Evolutionary conservation across 1,140 invertebrate species (phyloP).

Genomic region (Leguminivora glycinivorella): DNA sequence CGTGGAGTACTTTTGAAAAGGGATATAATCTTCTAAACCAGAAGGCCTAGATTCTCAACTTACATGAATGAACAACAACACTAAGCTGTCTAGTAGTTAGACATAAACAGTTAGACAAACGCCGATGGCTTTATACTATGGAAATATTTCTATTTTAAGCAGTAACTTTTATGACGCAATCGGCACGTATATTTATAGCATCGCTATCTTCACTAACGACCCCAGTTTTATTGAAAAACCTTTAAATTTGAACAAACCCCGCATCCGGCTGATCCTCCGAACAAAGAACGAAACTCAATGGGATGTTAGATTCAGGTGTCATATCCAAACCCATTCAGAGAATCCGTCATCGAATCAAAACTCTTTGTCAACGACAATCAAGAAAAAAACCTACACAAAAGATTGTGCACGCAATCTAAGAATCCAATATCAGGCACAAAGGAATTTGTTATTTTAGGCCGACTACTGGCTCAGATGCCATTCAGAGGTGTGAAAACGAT

Average conservation of each 20-base stretch:
- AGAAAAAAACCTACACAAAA: slow-evolving; percentile 60
- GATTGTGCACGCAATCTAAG: slow-evolving; percentile 61
- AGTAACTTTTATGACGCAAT: not conserved
- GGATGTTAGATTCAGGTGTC: slow-evolving; percentile 68
- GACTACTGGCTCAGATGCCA: slow-evolving; percentile 49
- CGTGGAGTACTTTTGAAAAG: too few species aligned
- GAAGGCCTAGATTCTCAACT: too few species aligned
- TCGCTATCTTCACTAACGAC: not conserved
- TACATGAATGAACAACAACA: too few species aligned
- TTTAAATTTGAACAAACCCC: slow-evolving; percentile 25
- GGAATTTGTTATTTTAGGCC: slow-evolving; percentile 67
- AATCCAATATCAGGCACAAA: slow-evolving; percentile 66
- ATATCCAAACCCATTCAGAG: slow-evolving; percentile 61
- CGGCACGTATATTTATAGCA: not conserved
- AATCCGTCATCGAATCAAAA: slow-evolving; percentile 70
- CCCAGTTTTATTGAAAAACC: slow-evolving; percentile 23
- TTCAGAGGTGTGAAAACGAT: slow-evolving; percentile 40
- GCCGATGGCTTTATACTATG: not conserved
- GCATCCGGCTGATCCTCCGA: slow-evolving; percentile 26
- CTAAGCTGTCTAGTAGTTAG: too few species aligned
- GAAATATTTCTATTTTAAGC: not conserved
- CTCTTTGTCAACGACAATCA: slow-evolving; percentile 45
- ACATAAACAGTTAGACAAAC: too few species aligned
- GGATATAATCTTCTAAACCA: too few species aligned
- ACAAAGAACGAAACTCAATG: slow-evolving; percentile 56